Evolutionary conservation across 2,888 invertebrate genomes (phyloP).

Genomic region (Tetragonisca angustula): DNA sequence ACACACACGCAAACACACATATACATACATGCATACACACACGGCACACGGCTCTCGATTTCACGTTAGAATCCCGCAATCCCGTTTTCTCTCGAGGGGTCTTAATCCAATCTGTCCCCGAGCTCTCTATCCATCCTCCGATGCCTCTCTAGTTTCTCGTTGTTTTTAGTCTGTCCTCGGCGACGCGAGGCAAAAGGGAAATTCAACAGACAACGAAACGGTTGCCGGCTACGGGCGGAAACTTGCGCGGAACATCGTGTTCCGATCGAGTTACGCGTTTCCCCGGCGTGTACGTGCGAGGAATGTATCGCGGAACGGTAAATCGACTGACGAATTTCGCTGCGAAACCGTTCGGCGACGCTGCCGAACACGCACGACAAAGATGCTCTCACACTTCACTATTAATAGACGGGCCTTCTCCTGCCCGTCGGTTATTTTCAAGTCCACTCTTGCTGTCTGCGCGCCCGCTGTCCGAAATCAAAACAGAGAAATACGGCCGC

Average conservation of each 20-base stretch:
- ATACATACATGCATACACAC: neutral
- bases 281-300: slow-evolving; percentile 47
- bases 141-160: slow-evolving; percentile 25
- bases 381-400: slow-evolving; percentile 75
- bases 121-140: neutral
- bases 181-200: neutral
- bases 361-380: slow-evolving; percentile 73
- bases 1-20: too few relatives aligned
- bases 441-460: slow-evolving; percentile 72
- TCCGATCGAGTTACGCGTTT: slow-evolving; percentile 48
- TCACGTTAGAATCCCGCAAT: neutral
- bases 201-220: slow-evolving; percentile 29
- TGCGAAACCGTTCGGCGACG: slow-evolving; percentile 62
- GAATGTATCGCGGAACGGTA: slow-evolving; percentile 67
- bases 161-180: slow-evolving; percentile 1
- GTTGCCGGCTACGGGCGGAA: slow-evolving; percentile 25
- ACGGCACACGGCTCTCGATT: neutral
- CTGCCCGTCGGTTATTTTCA: slow-evolving; percentile 81
- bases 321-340: slow-evolving; percentile 70
- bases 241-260: slow-evolving; percentile 33
- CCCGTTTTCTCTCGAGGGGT: too few relatives aligned
- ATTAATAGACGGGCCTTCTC: slow-evolving; percentile 81
- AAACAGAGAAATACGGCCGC: slow-evolving; percentile 67
- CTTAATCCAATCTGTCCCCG: neutral
- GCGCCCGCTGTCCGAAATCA: slow-evolving; percentile 72